phyloP scores from a whole-genome alignment of 2,797 vertebrate species.

The Phalanger gymnotis region DNA sequence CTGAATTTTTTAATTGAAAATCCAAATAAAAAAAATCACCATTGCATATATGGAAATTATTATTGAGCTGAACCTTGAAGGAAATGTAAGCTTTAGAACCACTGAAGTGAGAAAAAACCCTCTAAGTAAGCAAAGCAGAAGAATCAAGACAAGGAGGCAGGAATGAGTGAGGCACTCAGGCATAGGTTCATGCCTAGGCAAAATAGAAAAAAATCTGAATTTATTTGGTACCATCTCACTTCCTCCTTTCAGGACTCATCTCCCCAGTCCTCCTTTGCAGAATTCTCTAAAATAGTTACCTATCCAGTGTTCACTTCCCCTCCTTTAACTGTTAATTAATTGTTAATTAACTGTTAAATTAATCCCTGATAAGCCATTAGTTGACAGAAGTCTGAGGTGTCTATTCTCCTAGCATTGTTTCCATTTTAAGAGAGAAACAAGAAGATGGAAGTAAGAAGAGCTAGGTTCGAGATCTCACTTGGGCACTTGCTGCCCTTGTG shows the following conservation, averaged over 20 bases:
- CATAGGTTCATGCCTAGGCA: background rate
- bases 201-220: background rate
- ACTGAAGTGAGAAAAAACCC: background rate
- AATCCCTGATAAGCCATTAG: background rate
- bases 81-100: background rate
- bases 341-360: too few relatives aligned
- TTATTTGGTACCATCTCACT: background rate
- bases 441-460: background rate
- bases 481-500: too few relatives aligned
- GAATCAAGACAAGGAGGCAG: background rate
- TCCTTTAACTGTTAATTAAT: background rate
- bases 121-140: background rate
- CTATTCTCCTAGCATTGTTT: background rate
- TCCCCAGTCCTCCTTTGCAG: background rate
- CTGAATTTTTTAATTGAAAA: background rate
- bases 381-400: background rate
- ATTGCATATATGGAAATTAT: background rate
- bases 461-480: background rate
- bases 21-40: background rate
- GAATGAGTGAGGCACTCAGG: background rate
- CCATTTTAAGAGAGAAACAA: background rate
- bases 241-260: background rate
- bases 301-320: background rate
- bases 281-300: background rate
- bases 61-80: background rate